Conservation (phyloP, 2,797 vertebrate genomes). For the Orestias chungarensis region DNA sequence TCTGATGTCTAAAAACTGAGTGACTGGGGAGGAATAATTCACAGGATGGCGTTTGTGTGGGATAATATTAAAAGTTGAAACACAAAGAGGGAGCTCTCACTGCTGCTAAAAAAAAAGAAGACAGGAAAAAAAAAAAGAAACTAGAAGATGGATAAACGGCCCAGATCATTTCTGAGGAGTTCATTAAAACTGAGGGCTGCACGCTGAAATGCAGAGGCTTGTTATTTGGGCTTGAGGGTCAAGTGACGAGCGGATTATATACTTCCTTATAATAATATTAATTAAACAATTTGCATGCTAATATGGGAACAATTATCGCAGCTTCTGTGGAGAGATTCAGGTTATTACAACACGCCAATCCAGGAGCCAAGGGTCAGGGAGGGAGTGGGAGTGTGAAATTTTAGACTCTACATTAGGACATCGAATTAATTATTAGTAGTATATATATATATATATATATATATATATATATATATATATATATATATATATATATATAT, state of each 20-base stretch:
- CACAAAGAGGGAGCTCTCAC: not conserved
- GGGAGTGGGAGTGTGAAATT: constrained; percentile 96
- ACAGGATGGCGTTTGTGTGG: constrained; percentile 83
- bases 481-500: not conserved
- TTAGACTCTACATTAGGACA: constrained; percentile 99
- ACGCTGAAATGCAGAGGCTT: constrained; percentile 89
- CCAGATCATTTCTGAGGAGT: constrained; percentile 86
- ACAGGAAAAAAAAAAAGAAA: constrained; percentile 78
- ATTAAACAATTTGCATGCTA: constrained; percentile 99
- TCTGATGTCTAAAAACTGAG: constrained; percentile 84
- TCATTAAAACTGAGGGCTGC: constrained; percentile 88
- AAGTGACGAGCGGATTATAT: constrained; percentile 99
- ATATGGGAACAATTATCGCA: constrained; percentile 99
- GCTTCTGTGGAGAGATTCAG: constrained; percentile 99
- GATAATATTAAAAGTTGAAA: constrained; percentile 77
- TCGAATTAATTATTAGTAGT: constrained; percentile 94
- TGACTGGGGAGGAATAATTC: constrained; percentile 81
- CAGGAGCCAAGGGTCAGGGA: constrained; percentile 96
- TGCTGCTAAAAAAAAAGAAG: constrained; percentile 76
- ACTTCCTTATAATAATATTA: constrained; percentile 99
- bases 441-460: constrained; percentile 3
- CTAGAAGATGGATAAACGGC: constrained; percentile 80
- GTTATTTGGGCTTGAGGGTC: constrained; percentile 95
- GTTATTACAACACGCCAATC: constrained; percentile 99
- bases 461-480: constrained; percentile 3